Percentiles rank a stretch among this genome's conserved stretches.
These are phyloP conservation scores for Burhinus oedicnemus DNA, from an alignment of 2,113 vertebrate genomes.

Conservation along the genomic window DNA sequence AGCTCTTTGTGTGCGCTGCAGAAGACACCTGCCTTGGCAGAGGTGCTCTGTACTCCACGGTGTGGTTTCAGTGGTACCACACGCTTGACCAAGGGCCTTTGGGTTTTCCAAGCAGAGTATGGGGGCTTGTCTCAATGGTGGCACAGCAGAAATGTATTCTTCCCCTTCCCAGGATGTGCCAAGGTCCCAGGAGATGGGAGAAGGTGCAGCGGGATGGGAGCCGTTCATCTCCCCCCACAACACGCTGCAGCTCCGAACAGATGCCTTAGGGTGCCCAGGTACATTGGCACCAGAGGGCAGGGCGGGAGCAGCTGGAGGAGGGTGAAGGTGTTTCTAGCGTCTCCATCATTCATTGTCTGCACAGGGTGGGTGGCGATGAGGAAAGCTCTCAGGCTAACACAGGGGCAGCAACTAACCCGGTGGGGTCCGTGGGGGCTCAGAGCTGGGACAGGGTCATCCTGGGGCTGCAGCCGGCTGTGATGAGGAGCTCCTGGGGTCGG, in stretches of 20 bases:
- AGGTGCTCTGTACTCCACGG: background rate
- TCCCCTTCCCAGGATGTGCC: background rate
- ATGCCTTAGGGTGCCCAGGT: background rate
- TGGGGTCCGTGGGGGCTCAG: background rate
- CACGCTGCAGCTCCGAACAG: background rate
- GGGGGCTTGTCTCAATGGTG: background rate
- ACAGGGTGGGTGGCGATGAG: background rate
- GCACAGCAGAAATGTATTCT: background rate
- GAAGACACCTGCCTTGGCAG: background rate
- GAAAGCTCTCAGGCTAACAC: background rate
- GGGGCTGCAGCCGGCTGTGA: background rate
- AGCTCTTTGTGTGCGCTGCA: background rate
- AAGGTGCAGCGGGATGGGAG: background rate
- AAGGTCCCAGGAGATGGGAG: background rate
- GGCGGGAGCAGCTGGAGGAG: background rate
- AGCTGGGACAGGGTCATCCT: background rate
- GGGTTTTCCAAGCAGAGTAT: background rate
- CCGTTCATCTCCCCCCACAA: fast-evolving
- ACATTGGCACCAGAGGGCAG: too few relatives aligned
- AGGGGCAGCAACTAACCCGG: background rate
- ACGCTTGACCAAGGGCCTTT: background rate
- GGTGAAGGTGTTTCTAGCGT: background rate
- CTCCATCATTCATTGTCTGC: background rate
- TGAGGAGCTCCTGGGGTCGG: fast-evolving
- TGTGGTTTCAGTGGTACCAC: background rate